phyloP scores from a whole-genome alignment of 2,888 invertebrate genomes.

The Melipona bicolor region DNA sequence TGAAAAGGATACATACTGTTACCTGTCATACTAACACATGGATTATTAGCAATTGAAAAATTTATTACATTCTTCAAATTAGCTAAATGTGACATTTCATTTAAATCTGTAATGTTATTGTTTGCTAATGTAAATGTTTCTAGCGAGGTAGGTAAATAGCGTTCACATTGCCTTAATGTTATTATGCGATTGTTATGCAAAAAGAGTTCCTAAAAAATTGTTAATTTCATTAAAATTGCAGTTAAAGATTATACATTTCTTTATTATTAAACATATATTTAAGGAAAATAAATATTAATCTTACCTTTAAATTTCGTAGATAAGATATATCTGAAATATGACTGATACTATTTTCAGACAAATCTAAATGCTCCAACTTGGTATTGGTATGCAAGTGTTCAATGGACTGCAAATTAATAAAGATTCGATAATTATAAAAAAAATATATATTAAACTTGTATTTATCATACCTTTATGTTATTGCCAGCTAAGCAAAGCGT shows the following conservation, averaged over 20 bases:
- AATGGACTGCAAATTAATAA: conserved; percentile 87
- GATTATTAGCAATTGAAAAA: conserved; percentile 94
- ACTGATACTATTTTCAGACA: conserved; percentile 95
- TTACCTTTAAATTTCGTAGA: conserved; percentile 92
- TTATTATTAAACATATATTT: not conserved
- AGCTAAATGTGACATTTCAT: conserved; percentile 93
- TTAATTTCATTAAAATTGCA: conserved; percentile 46
- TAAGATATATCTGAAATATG: conserved; percentile 94
- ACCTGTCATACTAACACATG: conserved; percentile 92
- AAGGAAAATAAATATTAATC: not conserved
- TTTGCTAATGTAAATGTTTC: conserved; percentile 91
- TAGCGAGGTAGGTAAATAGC: conserved; percentile 91
- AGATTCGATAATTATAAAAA: not conserved
- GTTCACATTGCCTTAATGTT: conserved; percentile 92
- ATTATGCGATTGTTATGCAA: conserved; percentile 94
- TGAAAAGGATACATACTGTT: conserved; percentile 91
- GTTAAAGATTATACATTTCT: conserved; percentile 6
- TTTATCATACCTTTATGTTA: conserved; percentile 90
- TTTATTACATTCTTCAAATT: conserved; percentile 91
- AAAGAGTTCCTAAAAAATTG: conserved; percentile 89
- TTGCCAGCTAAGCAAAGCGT: conserved; percentile 94
- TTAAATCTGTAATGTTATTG: conserved; percentile 93
- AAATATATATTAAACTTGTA: not conserved
- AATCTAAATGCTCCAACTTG: conserved; percentile 92
- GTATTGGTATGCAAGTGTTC: conserved; percentile 94